Conservation (phyloP, 2,113 vertebrate species). For the Mobula birostris region DNA sequence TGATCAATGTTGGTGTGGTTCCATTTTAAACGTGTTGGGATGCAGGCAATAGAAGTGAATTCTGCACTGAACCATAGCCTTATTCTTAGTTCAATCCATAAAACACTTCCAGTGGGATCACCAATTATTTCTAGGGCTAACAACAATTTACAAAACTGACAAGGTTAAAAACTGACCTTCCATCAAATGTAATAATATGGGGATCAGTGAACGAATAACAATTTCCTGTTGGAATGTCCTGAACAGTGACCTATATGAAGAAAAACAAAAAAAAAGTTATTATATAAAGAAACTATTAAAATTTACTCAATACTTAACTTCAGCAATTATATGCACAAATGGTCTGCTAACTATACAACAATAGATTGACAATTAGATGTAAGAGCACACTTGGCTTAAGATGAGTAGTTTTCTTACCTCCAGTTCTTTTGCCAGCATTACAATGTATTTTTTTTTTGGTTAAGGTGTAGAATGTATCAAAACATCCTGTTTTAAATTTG, state of each 20-base stretch:
- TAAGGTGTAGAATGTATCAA: neutral
- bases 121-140: neutral
- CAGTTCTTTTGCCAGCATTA: neutral
- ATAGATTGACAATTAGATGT: neutral
- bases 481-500: neutral
- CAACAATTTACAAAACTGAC: no score
- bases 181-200: slow-evolving; percentile 67
- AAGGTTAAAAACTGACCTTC: slow-evolving; percentile 55
- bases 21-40: neutral
- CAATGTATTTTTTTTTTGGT: neutral
- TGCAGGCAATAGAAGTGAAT: neutral
- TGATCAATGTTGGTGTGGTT: no score
- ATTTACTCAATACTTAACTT: neutral
- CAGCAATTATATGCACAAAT: neutral
- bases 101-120: neutral
- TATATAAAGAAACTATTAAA: neutral
- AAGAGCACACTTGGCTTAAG: neutral
- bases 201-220: slow-evolving; percentile 69
- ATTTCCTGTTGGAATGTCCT: slow-evolving; percentile 64
- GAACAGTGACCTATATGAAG: slow-evolving; percentile 61
- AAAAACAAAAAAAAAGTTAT: neutral
- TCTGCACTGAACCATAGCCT: neutral
- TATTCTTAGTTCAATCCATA: neutral
- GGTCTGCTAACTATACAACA: neutral
- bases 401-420: neutral